phyloP scores from a whole-genome alignment of 2,888 invertebrate genomes.

The Lysandra coridon region DNA sequence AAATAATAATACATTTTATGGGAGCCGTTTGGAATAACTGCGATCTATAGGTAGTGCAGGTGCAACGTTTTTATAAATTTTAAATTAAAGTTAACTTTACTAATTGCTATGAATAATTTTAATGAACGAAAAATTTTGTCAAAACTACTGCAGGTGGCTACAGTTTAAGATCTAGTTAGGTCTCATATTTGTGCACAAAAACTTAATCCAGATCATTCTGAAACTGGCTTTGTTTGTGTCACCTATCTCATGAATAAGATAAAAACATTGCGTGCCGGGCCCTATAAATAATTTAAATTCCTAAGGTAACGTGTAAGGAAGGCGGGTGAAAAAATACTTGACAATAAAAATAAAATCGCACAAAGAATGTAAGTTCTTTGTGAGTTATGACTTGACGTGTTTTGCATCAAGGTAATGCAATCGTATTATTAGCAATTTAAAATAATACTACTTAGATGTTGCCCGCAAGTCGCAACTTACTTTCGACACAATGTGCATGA shows the following conservation, averaged over 20 bases:
- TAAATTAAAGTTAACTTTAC: too few relatives aligned
- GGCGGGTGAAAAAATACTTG: conserved; percentile 4
- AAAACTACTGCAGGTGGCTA: background rate
- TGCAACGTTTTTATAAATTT: background rate
- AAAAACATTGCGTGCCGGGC: conserved; percentile 23
- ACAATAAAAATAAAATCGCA: conserved; percentile 15
- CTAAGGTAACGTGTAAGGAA: conserved; percentile 17
- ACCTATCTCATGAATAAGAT: conserved; percentile 22
- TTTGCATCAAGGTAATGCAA: conserved; percentile 6
- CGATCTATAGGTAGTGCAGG: background rate
- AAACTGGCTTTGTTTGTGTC: conserved; percentile 25
- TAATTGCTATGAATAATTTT: background rate
- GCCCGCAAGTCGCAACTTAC: background rate
- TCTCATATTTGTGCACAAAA: conserved; percentile 16
- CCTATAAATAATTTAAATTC: conserved; percentile 25
- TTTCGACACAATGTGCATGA: background rate
- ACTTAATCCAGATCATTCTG: conserved; percentile 20
- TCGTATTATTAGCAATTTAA: background rate
- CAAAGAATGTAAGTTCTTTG: conserved; percentile 21
- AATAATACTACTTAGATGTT: background rate
- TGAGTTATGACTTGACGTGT: background rate
- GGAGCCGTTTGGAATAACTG: background rate
- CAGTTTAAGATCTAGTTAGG: background rate
- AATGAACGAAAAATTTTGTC: background rate
- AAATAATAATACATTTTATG: too few relatives aligned